Conservation (phyloP, 2,797 vertebrate genomes). For the Lindbergichthys nudifrons region DNA sequence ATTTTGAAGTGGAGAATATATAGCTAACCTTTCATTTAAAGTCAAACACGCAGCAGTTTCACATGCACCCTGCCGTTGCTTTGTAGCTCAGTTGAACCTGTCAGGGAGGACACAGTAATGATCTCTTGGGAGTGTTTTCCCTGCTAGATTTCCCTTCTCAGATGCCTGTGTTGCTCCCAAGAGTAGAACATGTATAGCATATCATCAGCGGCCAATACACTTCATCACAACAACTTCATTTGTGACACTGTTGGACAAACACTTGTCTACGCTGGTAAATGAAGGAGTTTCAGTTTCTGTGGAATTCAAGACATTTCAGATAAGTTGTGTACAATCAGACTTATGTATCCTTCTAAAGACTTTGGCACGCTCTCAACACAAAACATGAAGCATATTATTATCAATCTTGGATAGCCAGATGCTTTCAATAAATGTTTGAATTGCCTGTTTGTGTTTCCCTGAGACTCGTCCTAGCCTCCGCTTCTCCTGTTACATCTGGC, state of each 20-base stretch:
- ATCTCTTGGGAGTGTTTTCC: background rate
- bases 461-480: conserved; percentile 22
- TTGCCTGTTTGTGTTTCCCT: conserved; percentile 38
- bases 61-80: background rate
- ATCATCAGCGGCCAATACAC: conserved; percentile 31
- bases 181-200: conserved; percentile 24
- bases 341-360: conserved; percentile 12
- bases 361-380: conserved; percentile 17
- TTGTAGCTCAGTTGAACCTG: conserved; percentile 17
- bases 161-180: conserved; percentile 20
- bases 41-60: conserved; percentile 14
- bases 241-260: conserved; percentile 52
- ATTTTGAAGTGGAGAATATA: background rate
- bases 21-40: conserved; percentile 15
- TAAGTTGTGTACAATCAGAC: conserved; percentile 22
- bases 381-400: conserved; percentile 41
- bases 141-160: conserved; percentile 34
- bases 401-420: conserved; percentile 47
- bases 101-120: conserved; percentile 18
- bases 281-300: conserved; percentile 13
- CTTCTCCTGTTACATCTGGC: conserved; percentile 43
- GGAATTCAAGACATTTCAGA: conserved; percentile 30
- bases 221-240: conserved; percentile 7
- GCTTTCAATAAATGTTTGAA: conserved; percentile 53
- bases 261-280: conserved; percentile 33